Evolutionary conservation across 2,888 invertebrate species (phyloP).

Genomic region (Cepaea hortensis): DNA sequence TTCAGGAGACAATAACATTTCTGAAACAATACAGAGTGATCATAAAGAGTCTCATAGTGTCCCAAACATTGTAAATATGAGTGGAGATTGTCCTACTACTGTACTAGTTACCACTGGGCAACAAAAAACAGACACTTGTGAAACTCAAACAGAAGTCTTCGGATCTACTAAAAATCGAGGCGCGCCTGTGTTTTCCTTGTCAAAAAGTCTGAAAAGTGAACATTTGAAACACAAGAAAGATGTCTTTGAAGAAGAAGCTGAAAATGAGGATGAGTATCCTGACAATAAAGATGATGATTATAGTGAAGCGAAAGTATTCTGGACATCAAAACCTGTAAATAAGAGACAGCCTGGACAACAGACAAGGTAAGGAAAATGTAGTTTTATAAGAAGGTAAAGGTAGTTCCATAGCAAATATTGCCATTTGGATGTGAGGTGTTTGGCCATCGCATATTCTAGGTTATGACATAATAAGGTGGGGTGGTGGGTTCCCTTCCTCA

Average conservation of each 20-base stretch:
- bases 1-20: constrained; percentile 9
- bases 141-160: not conserved
- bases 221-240: constrained; percentile 6
- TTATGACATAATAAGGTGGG: too few relatives aligned
- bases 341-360: not conserved
- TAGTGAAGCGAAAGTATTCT: constrained; percentile 25
- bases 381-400: not conserved
- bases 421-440: too few relatives aligned
- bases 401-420: too few relatives aligned
- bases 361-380: constrained; percentile 7
- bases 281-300: not conserved
- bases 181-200: constrained; percentile 18
- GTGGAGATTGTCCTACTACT: not conserved
- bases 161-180: not conserved
- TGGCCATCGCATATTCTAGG: too few relatives aligned
- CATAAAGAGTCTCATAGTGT: not conserved
- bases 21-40: not conserved
- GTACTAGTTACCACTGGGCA: too few relatives aligned
- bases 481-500: too few relatives aligned
- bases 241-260: constrained; percentile 31
- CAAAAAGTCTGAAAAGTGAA: not conserved
- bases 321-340: constrained; percentile 13
- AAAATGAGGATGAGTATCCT: constrained; percentile 30
- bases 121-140: not conserved
- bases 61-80: not conserved